Base-by-base conservation (phyloP, 2,113 vertebrate genomes). In the Furnarius figulus region DNA sequence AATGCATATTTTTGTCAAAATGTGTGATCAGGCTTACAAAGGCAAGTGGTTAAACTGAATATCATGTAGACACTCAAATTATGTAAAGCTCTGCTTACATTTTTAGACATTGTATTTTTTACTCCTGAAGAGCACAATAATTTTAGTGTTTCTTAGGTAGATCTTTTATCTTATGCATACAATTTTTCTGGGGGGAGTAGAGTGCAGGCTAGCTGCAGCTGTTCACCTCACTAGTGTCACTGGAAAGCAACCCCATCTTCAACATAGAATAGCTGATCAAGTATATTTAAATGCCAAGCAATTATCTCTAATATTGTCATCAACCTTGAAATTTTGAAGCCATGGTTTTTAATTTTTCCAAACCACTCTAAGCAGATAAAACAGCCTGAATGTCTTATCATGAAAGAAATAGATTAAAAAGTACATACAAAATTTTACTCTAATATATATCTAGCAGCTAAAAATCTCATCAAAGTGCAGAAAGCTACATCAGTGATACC, bases 51-150 rank as follows among this genome's bases (percentile, higher is more conserved):
- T 58, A 77, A 52, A 77, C 8, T 24, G n/a, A 70, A 6, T 24
- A 33, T 35, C 37, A 85, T 10, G 3, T 3, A 76, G 15, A 62
- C 42, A 39, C n/a, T 46, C 33, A 72, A 50, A 58, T 27, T 28
- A 68, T 28, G 4, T 79, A 31, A 91, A 85, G 14, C 0, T 7
- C 27, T 75, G 11, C 21, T 11, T 33, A 62, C 5, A 7, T 5
- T 71, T 88, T 22, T 28, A 9, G 3, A 40, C 14, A 55, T 2
- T 30, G 4, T 16, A 12, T 67, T 81, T 86, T 85, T 65, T 47
- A 12, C 13, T 74, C 6, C 9, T 66, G 24, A 8, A 52, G 11
- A 52, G 78, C 9, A 63, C 0, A 0, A 6, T 8, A 50, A 71
- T 2, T 75, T 61, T 42, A 31, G 19, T 21, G 7, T 52, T 85